phyloP scores from a whole-genome alignment of 2,113 vertebrate genomes.

The Harpagus bidentatus region DNA sequence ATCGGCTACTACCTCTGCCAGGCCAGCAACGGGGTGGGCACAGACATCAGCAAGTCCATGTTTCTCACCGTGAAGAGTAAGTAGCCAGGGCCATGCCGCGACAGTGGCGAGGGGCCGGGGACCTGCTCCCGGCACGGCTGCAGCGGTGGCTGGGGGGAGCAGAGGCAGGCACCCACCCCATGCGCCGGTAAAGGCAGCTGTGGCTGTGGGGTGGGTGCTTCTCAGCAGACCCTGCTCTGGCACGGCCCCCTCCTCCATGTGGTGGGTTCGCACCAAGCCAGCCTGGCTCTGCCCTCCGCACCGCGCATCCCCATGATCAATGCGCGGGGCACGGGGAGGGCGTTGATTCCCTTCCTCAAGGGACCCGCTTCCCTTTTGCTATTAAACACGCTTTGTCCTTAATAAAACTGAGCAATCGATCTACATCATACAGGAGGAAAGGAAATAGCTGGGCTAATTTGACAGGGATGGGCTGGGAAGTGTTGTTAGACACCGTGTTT shows the following conservation, averaged over 20 bases:
- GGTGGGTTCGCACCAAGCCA: background rate
- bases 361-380: constrained; percentile 45
- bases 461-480: background rate
- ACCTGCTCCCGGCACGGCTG: background rate
- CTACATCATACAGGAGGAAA: constrained; percentile 25
- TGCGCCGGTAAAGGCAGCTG: rapidly evolving
- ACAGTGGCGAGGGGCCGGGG: rapidly evolving
- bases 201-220: background rate
- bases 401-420: constrained; percentile 70
- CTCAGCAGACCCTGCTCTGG: background rate
- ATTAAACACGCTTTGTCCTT: constrained; percentile 70
- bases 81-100: background rate
- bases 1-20: constrained; percentile 97
- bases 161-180: background rate
- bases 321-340: background rate
- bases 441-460: constrained; percentile 45
- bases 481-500: constrained; percentile 2
- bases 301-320: background rate
- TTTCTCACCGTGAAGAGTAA: constrained; percentile 97
- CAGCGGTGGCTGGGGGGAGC: background rate
- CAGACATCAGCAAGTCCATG: constrained; percentile 99
- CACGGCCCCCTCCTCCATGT: background rate
- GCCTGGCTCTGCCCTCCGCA: background rate
- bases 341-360: constrained; percentile 51
- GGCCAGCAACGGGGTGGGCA: constrained; percentile 97